Conservation (phyloP, 2,888 invertebrate species). For the Apodemia mormo region DNA sequence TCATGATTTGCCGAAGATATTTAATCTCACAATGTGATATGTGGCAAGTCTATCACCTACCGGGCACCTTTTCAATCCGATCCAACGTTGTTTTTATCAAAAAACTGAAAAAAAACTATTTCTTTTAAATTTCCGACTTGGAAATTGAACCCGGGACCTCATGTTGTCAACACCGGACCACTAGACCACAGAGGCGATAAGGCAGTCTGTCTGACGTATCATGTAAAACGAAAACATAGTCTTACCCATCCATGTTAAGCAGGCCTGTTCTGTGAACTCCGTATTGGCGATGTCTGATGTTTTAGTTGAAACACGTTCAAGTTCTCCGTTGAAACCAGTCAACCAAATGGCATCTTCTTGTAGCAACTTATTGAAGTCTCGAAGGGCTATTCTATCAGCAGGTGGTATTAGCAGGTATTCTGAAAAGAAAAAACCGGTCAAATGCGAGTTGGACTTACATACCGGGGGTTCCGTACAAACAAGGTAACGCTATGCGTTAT, state of each 20-base stretch:
- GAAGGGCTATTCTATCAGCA: constrained; percentile 22
- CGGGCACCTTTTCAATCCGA: too few relatives aligned
- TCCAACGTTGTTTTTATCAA: too few relatives aligned
- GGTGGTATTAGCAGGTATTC: constrained; percentile 28
- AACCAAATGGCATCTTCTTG: constrained; percentile 44
- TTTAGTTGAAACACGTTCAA: constrained; percentile 40
- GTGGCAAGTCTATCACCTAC: too few relatives aligned
- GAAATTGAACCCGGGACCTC: background rate
- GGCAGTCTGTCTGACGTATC: background rate
- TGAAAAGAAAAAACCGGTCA: constrained; percentile 17
- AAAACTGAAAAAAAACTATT: too few relatives aligned
- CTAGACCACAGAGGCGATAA: background rate
- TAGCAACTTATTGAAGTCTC: constrained; percentile 29
- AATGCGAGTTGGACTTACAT: too few relatives aligned
- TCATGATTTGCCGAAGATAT: background rate
- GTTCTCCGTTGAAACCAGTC: constrained; percentile 43
- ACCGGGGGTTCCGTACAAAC: too few relatives aligned
- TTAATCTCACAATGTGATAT: too few relatives aligned
- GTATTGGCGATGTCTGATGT: constrained; percentile 36
- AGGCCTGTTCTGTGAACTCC: constrained; percentile 55
- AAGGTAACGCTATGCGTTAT: too few relatives aligned
- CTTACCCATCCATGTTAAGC: constrained; percentile 64
- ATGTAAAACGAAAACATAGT: background rate
- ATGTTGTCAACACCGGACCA: background rate
- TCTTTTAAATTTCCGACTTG: background rate